Percentiles rank a stretch among this genome's conserved stretches.
phyloP scores from a whole-genome alignment of 2,797 vertebrate species.

The Cyprinodon diabolis region DNA sequence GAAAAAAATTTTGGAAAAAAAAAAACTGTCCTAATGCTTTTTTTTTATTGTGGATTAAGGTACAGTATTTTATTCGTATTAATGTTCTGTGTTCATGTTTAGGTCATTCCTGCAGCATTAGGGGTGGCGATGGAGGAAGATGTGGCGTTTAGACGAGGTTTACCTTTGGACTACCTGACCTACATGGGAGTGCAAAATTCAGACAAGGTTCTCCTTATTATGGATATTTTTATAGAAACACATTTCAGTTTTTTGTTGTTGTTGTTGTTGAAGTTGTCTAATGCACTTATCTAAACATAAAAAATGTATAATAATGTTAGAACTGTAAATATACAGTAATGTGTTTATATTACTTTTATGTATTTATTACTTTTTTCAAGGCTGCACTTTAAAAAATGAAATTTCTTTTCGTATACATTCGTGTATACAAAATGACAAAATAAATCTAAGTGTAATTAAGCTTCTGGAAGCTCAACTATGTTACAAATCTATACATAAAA shows the following conservation, averaged over 20 bases:
- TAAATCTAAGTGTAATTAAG: too few relatives aligned
- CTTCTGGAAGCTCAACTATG: not conserved
- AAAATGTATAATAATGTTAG: too few relatives aligned
- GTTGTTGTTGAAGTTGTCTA: too few relatives aligned
- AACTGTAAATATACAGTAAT: too few relatives aligned
- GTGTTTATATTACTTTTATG: too few relatives aligned
- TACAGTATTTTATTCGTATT: not conserved
- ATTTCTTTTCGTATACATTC: too few relatives aligned
- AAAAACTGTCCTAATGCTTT: not conserved
- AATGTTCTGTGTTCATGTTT: not conserved
- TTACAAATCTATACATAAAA: not conserved
- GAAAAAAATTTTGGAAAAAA: not conserved
- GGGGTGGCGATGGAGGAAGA: slow-evolving; percentile 94
- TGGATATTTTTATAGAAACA: not conserved
- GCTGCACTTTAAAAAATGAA: too few relatives aligned
- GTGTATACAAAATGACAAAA: too few relatives aligned
- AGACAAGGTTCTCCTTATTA: slow-evolving; percentile 71
- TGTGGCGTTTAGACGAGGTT: slow-evolving; percentile 89
- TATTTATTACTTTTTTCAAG: too few relatives aligned
- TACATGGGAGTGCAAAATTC: slow-evolving; percentile 95
- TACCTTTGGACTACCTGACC: slow-evolving; percentile 89
- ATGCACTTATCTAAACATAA: too few relatives aligned
- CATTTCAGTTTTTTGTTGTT: not conserved
- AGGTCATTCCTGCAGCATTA: slow-evolving; percentile 89
- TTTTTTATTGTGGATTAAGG: too few relatives aligned